Evolutionary conservation across 1,140 invertebrate genomes (phyloP).

Genomic region (Pseudomyrmex concolor): DNA sequence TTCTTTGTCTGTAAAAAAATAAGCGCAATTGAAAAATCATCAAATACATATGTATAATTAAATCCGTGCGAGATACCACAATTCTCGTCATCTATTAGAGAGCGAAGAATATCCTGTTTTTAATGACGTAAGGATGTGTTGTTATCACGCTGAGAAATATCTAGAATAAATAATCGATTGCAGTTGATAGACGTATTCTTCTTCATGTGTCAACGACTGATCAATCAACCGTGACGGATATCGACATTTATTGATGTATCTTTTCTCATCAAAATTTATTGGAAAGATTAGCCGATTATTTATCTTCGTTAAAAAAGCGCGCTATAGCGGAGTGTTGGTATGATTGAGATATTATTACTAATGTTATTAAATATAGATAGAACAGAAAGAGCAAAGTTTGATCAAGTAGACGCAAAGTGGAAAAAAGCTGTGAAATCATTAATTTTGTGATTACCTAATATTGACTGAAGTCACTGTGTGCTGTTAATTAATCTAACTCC

Average conservation of each 20-base stretch:
- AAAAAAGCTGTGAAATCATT: constrained; percentile 47
- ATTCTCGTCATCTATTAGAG: background rate
- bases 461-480: background rate
- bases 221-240: constrained; percentile 2
- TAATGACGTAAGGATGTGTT: background rate
- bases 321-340: constrained; percentile 59
- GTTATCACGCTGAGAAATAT: background rate
- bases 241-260: constrained; percentile 29
- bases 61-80: background rate
- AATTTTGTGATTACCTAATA: background rate
- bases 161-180: constrained; percentile 36
- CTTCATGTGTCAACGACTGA: constrained; percentile 5
- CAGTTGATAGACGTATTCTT: background rate
- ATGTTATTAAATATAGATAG: constrained; percentile 68
- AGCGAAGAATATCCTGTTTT: background rate
- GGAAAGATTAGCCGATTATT: constrained; percentile 16
- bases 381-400: constrained; percentile 28
- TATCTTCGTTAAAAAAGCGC: constrained; percentile 24
- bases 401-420: constrained; percentile 51
- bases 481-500: no score
- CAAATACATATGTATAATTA: background rate
- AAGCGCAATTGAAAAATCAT: background rate
- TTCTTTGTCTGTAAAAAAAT: background rate
- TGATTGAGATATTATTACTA: constrained; percentile 66
- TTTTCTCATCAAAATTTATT: constrained; percentile 4